A percentile compares a stretch with the other conserved stretches of the same genome.
These are phyloP conservation scores for Sycobia sp. DNA, from an alignment of 1,140 invertebrate genomes.

Conservation along the genomic window DNA sequence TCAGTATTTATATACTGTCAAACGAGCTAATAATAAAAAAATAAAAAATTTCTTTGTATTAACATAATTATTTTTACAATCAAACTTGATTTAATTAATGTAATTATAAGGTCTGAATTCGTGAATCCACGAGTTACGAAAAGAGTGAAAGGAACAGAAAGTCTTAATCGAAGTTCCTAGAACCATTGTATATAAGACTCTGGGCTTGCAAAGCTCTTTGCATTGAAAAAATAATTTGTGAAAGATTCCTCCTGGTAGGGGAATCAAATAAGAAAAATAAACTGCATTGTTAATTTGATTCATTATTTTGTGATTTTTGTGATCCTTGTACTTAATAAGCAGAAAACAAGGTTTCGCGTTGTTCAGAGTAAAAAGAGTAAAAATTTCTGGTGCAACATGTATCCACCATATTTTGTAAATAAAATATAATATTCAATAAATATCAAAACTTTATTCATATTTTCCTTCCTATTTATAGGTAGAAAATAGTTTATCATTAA, in stretches of 20 bases:
- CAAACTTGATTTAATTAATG: background rate
- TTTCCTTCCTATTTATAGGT: background rate
- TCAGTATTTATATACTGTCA: conserved; percentile 27
- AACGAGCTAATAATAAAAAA: conserved; percentile 15
- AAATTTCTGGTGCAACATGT: conserved; percentile 38
- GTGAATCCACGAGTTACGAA: background rate
- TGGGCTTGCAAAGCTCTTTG: conserved; percentile 14
- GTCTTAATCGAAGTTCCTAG: conserved; percentile 23
- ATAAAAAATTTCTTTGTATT: conserved; percentile 9
- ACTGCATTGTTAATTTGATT: background rate
- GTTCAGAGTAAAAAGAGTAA: conserved; percentile 1
- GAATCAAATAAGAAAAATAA: conserved; percentile 2
- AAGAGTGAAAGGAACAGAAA: conserved; percentile 15
- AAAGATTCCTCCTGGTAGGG: conserved; percentile 12
- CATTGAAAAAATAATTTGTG: conserved; percentile 19
- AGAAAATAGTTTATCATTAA: background rate
- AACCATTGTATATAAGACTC: conserved; percentile 26
- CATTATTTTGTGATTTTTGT: conserved; percentile 2
- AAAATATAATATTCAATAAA: conserved; percentile 42
- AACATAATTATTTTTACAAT: conserved; percentile 4
- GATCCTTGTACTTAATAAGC: conserved; percentile 47
- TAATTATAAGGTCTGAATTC: background rate
- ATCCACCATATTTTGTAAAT: conserved; percentile 48
- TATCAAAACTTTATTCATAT: background rate
- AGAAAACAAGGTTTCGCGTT: conserved; percentile 40